Conservation (phyloP, 2,113 vertebrate genomes). For the Microcebus jonahi region DNA sequence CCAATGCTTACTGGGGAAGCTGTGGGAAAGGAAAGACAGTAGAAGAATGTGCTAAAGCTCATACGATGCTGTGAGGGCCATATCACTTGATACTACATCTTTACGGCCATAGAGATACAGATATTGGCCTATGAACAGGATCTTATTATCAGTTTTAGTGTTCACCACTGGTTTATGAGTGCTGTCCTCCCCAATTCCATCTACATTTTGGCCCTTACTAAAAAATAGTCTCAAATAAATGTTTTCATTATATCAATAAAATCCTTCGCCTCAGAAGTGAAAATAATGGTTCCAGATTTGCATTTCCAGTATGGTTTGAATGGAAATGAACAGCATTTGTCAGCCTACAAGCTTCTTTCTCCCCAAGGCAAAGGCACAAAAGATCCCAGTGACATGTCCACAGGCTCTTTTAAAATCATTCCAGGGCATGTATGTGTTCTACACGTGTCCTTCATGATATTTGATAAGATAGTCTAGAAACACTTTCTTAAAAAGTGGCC, state of each 20-base stretch:
- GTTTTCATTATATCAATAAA: constrained; percentile 20
- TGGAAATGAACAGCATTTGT: background rate
- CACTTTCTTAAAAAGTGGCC: background rate
- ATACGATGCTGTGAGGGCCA: background rate
- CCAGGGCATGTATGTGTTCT: background rate
- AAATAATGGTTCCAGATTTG: background rate
- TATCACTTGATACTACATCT: too few species aligned
- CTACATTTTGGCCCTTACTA: constrained; percentile 25
- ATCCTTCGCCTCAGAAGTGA: background rate
- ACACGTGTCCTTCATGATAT: background rate
- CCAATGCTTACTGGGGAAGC: background rate
- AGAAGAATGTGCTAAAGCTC: background rate
- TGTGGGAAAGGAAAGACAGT: background rate
- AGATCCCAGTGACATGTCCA: background rate
- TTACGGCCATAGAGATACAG: background rate
- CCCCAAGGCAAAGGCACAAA: background rate
- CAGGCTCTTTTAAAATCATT: background rate
- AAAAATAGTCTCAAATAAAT: constrained; percentile 34
- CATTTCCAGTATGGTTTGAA: background rate
- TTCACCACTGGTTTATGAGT: background rate
- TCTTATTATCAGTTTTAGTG: background rate
- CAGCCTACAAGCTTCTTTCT: background rate
- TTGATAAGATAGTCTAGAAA: background rate
- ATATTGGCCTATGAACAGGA: background rate
- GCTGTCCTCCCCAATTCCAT: background rate